Evolutionary conservation across 2,797 vertebrate species (phyloP).

Genomic region (Florisuga fusca): DNA sequence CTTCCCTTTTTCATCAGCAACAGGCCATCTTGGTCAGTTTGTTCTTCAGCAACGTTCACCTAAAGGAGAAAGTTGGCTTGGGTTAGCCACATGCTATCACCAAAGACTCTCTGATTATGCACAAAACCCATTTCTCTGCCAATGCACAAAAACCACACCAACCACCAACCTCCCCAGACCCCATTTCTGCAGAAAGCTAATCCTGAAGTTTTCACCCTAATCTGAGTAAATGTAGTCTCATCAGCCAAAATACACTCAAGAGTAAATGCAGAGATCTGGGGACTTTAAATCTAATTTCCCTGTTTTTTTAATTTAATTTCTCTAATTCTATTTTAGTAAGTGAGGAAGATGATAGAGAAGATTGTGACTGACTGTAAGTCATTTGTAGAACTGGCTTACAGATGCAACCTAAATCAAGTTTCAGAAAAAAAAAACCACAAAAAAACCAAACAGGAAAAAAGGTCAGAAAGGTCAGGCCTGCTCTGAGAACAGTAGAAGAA

Average conservation of each 20-base stretch:
- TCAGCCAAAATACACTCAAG: neutral
- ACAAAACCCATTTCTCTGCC: neutral
- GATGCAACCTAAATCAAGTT: neutral
- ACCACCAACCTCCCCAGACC: neutral
- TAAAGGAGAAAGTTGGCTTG: neutral
- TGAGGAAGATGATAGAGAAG: neutral
- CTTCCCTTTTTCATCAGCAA: neutral
- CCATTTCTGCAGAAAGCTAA: neutral
- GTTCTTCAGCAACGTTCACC: neutral
- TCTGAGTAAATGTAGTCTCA: neutral
- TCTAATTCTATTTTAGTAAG: neutral
- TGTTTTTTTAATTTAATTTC: neutral
- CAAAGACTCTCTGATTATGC: neutral
- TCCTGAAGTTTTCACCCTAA: neutral
- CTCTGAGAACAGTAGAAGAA: neutral
- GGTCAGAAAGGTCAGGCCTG: neutral
- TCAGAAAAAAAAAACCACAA: neutral
- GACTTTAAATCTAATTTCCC: neutral
- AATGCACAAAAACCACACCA: neutral
- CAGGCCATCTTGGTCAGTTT: neutral
- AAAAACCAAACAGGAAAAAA: neutral
- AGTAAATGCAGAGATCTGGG: neutral
- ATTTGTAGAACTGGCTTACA: neutral
- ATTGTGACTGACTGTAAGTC: neutral
- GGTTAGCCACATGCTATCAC: neutral